phyloP scores from a whole-genome alignment of 1,140 invertebrate species.

The Drosophila kurseongensis region DNA sequence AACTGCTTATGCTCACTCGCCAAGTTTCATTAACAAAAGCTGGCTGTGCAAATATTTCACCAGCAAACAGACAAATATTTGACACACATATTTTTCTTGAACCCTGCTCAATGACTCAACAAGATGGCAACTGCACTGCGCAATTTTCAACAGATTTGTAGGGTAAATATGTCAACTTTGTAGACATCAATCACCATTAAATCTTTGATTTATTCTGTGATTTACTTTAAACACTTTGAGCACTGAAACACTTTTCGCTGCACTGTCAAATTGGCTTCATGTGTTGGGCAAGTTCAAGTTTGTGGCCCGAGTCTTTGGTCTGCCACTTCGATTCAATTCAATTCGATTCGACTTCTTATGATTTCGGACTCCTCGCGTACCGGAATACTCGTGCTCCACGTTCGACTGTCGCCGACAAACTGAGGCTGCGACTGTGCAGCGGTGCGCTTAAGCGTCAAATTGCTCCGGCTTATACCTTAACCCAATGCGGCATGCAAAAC shows the following conservation, averaged over 20 bases:
- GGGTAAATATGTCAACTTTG: constrained; percentile 16
- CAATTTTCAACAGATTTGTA: constrained; percentile 22
- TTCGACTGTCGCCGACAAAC: constrained; percentile 77
- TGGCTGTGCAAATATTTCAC: constrained; percentile 38
- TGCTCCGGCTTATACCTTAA: constrained; percentile 47
- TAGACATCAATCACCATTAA: not conserved
- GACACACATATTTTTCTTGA: constrained; percentile 52
- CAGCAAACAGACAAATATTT: constrained; percentile 59
- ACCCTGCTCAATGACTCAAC: constrained; percentile 58
- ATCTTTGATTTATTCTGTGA: constrained; percentile 3
- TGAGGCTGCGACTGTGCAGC: constrained; percentile 74
- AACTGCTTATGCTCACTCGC: constrained; percentile 9
- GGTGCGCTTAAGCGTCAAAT: constrained; percentile 82
- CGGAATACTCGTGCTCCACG: constrained; percentile 67
- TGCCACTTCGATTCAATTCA: constrained; percentile 29
- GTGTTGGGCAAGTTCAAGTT: constrained; percentile 79
- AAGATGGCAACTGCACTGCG: constrained; percentile 34
- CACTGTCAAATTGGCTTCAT: constrained; percentile 24
- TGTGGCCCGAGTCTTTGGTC: constrained; percentile 68
- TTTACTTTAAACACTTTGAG: not conserved
- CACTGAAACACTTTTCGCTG: constrained; percentile 29
- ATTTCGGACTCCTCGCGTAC: constrained; percentile 38
- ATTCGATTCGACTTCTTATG: constrained; percentile 28
- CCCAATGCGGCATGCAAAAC: constrained; percentile 26
- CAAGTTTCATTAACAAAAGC: constrained; percentile 49